These are phyloP conservation scores for Eublepharis macularius DNA, from an alignment of 2,113 vertebrate genomes.

Conservation along the genomic window DNA sequence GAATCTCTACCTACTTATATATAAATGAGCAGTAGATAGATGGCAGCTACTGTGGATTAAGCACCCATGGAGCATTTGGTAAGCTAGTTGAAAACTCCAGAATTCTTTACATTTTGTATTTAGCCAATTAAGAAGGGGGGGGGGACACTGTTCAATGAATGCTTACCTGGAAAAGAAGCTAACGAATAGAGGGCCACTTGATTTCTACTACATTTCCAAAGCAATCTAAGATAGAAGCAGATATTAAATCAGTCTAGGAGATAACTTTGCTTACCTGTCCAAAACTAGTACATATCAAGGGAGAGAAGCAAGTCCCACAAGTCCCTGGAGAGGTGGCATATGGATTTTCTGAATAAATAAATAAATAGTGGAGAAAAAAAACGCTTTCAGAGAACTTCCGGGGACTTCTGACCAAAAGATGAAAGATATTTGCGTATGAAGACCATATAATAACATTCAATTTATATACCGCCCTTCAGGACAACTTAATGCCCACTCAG, in stretches of 20 bases:
- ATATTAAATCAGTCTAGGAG: not conserved
- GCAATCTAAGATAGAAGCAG: not conserved
- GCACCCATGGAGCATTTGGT: not conserved
- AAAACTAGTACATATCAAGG: not conserved
- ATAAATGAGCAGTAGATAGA: not conserved
- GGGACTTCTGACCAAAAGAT: not conserved
- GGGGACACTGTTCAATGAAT: not conserved
- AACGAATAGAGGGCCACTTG: not conserved
- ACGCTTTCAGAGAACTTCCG: too few relatives aligned
- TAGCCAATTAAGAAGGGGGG: not conserved
- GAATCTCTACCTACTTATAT: not conserved
- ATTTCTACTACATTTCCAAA: not conserved
- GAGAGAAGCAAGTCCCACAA: too few relatives aligned
- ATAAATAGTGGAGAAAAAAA: too few relatives aligned
- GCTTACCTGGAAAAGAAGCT: not conserved
- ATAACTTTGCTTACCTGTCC: too few relatives aligned
- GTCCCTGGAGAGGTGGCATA: too few relatives aligned
- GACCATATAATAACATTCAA: too few relatives aligned
- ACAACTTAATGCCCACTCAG: too few relatives aligned
- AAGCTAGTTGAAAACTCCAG: not conserved
- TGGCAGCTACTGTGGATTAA: not conserved
- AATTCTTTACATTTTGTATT: not conserved
- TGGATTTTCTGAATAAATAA: too few relatives aligned
- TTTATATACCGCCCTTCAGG: too few relatives aligned
- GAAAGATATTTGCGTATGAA: accelerated